Percentiles rank a stretch among this genome's conserved stretches.
These are phyloP conservation scores for Zoanthus sansibaricus DNA, from an alignment of 92 coral and sea anemone genomes.

Conservation along the genomic window DNA sequence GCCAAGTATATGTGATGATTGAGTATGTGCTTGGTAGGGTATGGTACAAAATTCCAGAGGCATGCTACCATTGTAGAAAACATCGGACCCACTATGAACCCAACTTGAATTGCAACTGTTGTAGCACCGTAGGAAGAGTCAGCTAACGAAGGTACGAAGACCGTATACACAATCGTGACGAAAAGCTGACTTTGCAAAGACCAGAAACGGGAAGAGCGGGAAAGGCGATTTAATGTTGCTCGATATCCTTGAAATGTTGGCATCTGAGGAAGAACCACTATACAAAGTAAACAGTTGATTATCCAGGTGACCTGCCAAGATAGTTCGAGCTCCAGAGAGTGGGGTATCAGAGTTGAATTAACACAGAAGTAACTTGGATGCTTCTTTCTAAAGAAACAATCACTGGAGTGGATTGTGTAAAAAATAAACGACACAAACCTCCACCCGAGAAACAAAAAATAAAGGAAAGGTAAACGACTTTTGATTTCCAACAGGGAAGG, in stretches of 20 bases:
- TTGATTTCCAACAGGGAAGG: neutral
- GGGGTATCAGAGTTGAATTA: conserved; percentile 9
- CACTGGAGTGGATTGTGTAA: conserved; percentile 14
- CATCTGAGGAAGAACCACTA: conserved; percentile 44
- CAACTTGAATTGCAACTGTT: conserved; percentile 16
- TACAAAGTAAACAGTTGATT: conserved; percentile 36
- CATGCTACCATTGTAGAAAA: conserved; percentile 25
- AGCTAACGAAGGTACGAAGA: conserved; percentile 43
- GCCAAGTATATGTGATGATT: neutral
- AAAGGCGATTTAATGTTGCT: conserved; percentile 43
- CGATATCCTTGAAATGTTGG: conserved; percentile 46
- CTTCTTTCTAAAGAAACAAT: conserved; percentile 9
- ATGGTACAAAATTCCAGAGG: conserved; percentile 53
- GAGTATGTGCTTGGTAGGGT: conserved; percentile 11
- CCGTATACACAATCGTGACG: conserved; percentile 38
- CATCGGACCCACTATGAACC: conserved; percentile 34
- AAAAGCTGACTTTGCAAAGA: conserved; percentile 20
- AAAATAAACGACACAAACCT: conserved; percentile 7
- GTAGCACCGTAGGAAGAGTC: neutral
- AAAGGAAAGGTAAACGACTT: neutral
- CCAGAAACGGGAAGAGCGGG: conserved; percentile 46
- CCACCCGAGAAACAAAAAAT: conserved; percentile 25
- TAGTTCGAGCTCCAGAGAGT: conserved; percentile 24
- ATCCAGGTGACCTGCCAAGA: conserved; percentile 32
- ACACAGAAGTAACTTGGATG: conserved; percentile 9